Percentiles rank a stretch among this genome's conserved stretches.
These are phyloP conservation scores for Amphipyra tragopoginis DNA, from an alignment of 2,888 invertebrate species.

Conservation along the genomic window DNA sequence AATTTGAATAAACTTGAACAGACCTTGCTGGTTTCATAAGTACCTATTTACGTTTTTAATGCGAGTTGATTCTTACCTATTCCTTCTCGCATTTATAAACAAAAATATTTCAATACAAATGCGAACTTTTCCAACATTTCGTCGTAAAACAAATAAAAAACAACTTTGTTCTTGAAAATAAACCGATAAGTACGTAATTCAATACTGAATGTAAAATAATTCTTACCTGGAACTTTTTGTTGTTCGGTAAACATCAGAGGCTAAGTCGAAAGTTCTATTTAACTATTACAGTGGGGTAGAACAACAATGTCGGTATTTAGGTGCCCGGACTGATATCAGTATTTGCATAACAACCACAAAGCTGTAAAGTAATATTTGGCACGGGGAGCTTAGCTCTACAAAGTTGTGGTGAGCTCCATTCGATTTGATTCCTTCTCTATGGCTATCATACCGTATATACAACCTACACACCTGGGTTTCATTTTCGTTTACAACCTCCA, in stretches of 20 bases:
- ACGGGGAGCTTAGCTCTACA: slow-evolving; percentile 61
- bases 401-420: slow-evolving; percentile 62
- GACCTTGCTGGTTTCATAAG: slow-evolving; percentile 1
- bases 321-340: slow-evolving; percentile 58
- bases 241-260: slow-evolving; percentile 25
- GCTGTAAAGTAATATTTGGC: slow-evolving; percentile 70
- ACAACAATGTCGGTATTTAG: slow-evolving; percentile 62
- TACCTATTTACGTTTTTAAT: too few species aligned
- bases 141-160: slow-evolving; percentile 15
- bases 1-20: slow-evolving; percentile 14
- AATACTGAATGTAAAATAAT: slow-evolving; percentile 29
- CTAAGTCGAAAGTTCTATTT: slow-evolving; percentile 32
- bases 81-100: neutral
- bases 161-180: slow-evolving; percentile 7
- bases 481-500: slow-evolving; percentile 34
- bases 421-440: slow-evolving; percentile 48
- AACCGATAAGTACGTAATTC: slow-evolving; percentile 18
- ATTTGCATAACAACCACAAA: slow-evolving; percentile 69
- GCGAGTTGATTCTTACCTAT: neutral
- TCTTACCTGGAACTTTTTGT: slow-evolving; percentile 34
- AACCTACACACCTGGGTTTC: slow-evolving; percentile 41
- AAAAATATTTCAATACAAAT: slow-evolving; percentile 7
- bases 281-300: slow-evolving; percentile 51
- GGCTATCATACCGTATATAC: slow-evolving; percentile 18
- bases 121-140: slow-evolving; percentile 9